Conservation (phyloP, 2,113 vertebrate species). For the Choloepus hoffmanni region DNA sequence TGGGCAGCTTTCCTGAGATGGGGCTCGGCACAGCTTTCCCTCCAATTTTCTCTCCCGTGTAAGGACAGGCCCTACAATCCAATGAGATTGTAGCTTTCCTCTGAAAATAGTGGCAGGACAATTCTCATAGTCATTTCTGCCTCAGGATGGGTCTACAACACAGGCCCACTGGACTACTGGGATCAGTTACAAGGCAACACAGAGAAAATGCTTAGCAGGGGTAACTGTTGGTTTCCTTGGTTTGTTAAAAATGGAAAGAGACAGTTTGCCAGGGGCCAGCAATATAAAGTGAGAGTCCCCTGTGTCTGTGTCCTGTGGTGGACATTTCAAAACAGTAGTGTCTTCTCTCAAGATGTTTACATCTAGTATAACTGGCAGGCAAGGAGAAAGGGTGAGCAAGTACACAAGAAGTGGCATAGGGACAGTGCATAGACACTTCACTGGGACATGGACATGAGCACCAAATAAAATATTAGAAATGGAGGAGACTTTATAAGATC, state of each 20-base stretch:
- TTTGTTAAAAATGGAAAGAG: not conserved
- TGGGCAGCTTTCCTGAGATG: not conserved
- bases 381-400: not conserved
- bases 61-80: not conserved
- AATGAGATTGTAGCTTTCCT: not conserved
- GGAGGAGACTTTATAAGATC: not conserved
- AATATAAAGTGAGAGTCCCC: not conserved
- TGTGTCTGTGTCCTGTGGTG: not conserved
- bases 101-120: not conserved
- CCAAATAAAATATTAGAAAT: not conserved
- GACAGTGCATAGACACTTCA: fast-evolving
- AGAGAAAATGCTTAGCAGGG: not conserved
- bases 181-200: not conserved
- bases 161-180: not conserved
- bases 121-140: not conserved
- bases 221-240: not conserved
- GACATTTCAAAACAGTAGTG: not conserved
- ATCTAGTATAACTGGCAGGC: too few species aligned
- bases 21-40: not conserved
- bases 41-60: not conserved
- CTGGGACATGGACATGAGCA: fast-evolving
- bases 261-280: not conserved
- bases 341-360: not conserved
- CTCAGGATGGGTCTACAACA: not conserved
- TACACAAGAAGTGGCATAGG: not conserved